These are phyloP conservation scores for Ptychobarbus kaznakovi DNA, from an alignment of 2,797 vertebrate genomes.

Conservation along the genomic window DNA sequence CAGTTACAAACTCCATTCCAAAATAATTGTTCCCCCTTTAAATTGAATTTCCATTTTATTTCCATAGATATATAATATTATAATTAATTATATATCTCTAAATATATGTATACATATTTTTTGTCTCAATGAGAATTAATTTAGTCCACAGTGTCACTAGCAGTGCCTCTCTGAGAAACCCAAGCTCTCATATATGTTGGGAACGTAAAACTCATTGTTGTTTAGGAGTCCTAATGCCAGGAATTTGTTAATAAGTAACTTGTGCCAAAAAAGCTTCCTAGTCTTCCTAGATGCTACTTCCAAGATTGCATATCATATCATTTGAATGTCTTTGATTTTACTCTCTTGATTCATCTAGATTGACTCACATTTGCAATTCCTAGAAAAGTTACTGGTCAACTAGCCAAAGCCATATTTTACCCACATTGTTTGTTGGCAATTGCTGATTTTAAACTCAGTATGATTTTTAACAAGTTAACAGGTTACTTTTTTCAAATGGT, in stretches of 20 bases:
- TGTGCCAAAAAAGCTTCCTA: background rate
- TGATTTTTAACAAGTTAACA: background rate
- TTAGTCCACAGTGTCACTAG: background rate
- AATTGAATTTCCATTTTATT: background rate
- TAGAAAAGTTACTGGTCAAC: background rate
- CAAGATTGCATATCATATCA: background rate
- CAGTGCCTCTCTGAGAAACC: background rate
- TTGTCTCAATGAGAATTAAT: background rate
- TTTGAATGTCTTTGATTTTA: background rate
- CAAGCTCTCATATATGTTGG: background rate
- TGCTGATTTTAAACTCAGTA: background rate
- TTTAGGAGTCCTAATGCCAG: background rate
- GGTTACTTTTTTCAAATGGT: background rate
- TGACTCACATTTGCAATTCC: background rate
- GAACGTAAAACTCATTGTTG: background rate
- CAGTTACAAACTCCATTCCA: background rate
- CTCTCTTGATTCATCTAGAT: background rate
- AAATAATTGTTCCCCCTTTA: background rate
- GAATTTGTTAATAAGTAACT: slow-evolving; percentile 5
- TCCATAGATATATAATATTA: background rate
- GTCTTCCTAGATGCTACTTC: background rate
- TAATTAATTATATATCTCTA: background rate
- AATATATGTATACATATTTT: background rate
- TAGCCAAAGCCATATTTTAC: background rate
- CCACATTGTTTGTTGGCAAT: background rate